phyloP scores from a whole-genome alignment of 1,140 invertebrate species.

The Artemia franciscana region DNA sequence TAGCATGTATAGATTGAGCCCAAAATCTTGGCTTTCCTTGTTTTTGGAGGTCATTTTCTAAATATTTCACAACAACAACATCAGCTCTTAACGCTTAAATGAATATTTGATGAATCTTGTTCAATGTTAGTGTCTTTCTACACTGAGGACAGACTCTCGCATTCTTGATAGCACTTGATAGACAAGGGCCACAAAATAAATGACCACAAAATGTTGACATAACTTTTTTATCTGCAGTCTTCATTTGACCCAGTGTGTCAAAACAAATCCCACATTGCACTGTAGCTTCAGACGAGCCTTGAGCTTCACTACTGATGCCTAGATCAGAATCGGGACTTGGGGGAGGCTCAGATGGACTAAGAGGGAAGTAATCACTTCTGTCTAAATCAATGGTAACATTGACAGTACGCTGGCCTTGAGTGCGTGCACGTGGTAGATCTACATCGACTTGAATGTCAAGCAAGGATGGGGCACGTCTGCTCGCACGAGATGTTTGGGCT shows the following conservation, averaged over 20 bases:
- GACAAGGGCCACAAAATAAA: slow-evolving; percentile 5
- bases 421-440: background rate
- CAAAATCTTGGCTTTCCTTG: too few species aligned
- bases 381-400: background rate
- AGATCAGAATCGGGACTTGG: background rate
- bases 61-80: too few species aligned
- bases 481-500: background rate
- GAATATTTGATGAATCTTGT: slow-evolving; percentile 5
- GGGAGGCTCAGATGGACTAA: background rate
- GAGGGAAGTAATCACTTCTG: background rate
- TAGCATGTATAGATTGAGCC: too few species aligned
- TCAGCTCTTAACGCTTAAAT: background rate
- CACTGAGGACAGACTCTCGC: slow-evolving; percentile 2
- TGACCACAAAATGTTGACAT: slow-evolving; percentile 5
- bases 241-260: slow-evolving; percentile 3
- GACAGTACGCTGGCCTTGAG: background rate
- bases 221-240: slow-evolving; percentile 3
- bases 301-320: background rate
- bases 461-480: background rate
- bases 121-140: background rate
- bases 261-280: slow-evolving; percentile 3
- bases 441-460: background rate
- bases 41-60: too few species aligned
- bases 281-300: background rate
- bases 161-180: background rate